Evolutionary conservation across 1,140 invertebrate species (phyloP).

Genomic region (Octopus bimaculoides): DNA sequence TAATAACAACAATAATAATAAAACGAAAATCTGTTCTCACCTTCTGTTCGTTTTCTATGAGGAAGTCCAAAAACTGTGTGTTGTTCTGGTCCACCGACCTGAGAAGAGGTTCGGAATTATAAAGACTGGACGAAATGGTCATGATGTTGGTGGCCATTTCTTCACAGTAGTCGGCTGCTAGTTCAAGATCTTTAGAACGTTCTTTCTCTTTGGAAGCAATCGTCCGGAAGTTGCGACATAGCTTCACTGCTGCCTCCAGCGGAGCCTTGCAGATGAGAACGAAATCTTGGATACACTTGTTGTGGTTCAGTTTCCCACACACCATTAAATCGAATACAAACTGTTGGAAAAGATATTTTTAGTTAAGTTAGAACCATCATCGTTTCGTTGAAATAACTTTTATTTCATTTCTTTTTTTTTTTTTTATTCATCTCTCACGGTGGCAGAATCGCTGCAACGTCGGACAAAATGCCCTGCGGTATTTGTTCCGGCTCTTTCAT

Average conservation of each 20-base stretch:
- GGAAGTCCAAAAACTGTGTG: conserved; percentile 92
- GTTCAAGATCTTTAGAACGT: conserved; percentile 90
- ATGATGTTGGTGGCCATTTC: conserved; percentile 94
- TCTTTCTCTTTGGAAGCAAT: conserved; percentile 91
- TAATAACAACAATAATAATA: too few relatives aligned
- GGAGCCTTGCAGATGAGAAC: conserved; percentile 94
- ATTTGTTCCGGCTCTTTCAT: too few relatives aligned
- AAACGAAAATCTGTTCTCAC: conserved; percentile 58
- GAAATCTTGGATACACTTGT: conserved; percentile 95
- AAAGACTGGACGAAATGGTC: conserved; percentile 87
- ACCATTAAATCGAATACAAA: conserved; percentile 99
- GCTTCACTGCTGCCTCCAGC: conserved; percentile 95
- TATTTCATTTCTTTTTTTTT: too few relatives aligned
- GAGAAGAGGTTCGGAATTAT: conserved; percentile 69
- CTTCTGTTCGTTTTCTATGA: conserved; percentile 98
- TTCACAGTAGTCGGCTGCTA: conserved; percentile 93
- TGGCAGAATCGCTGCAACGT: too few relatives aligned
- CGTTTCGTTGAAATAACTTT: too few relatives aligned
- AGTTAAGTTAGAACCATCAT: too few relatives aligned
- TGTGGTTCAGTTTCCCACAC: conserved; percentile 93
- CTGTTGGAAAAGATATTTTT: conserved; percentile 57
- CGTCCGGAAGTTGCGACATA: conserved; percentile 78
- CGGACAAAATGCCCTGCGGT: too few relatives aligned
- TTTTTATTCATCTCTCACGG: too few relatives aligned
- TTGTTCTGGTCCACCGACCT: conserved; percentile 62